Percentiles rank a stretch among this genome's conserved stretches.
Conservation (phyloP, 2,113 vertebrate genomes). For the Peromyscus polionotus region DNA sequence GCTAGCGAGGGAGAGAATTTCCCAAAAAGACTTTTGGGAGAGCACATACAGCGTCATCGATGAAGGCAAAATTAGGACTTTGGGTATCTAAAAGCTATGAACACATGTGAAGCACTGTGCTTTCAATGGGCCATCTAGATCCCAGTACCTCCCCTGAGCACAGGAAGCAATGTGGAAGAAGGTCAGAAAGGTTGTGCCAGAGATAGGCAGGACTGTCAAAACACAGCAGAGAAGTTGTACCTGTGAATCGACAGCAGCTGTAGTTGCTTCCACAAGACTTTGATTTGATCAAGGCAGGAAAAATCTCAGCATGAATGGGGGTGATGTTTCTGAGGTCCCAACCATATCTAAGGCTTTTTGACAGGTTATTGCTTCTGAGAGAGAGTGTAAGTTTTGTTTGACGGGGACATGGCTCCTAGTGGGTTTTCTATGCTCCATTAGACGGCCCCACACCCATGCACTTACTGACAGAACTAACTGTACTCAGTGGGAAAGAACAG, state of each 20-base stretch:
- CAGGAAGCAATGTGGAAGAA: neutral
- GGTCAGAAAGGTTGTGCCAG: neutral
- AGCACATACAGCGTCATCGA: neutral
- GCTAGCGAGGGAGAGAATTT: neutral
- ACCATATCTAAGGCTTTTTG: neutral
- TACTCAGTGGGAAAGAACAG: neutral
- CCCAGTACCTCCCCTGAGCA: neutral
- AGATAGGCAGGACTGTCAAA: neutral
- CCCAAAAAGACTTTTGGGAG: neutral
- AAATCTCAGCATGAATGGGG: neutral
- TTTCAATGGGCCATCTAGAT: neutral
- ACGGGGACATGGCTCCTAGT: neutral
- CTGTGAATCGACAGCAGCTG: neutral
- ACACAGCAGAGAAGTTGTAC: neutral
- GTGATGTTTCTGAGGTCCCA: neutral
- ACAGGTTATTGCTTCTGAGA: neutral
- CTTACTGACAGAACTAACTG: neutral
- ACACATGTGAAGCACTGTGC: too few relatives aligned
- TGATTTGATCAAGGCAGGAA: neutral
- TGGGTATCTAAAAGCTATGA: neutral
- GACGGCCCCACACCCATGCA: neutral
- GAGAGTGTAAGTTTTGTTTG: neutral
- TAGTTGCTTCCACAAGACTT: neutral
- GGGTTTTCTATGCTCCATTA: neutral
- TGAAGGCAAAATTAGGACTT: neutral